phyloP scores from a whole-genome alignment of 1,140 invertebrate genomes.

The Babylonia areolata region DNA sequence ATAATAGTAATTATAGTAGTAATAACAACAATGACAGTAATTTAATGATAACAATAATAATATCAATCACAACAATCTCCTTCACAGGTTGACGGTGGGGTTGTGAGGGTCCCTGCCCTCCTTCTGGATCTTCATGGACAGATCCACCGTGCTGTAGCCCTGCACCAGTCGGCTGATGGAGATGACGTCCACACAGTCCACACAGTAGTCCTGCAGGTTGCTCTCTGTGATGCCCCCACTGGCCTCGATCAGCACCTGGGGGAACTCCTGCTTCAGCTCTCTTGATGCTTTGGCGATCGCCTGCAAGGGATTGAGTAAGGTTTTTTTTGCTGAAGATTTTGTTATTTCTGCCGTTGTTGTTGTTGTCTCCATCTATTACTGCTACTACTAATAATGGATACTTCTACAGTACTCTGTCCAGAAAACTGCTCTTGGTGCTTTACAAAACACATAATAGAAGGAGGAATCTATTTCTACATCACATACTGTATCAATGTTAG shows the following conservation, averaged over 20 bases:
- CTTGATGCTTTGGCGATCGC: constrained; percentile 63
- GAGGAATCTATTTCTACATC: too few relatives aligned
- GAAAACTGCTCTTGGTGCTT: too few relatives aligned
- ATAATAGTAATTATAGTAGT: too few relatives aligned
- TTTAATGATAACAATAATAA: too few relatives aligned
- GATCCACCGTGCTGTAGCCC: constrained; percentile 76
- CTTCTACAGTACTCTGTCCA: too few relatives aligned
- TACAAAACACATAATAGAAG: too few relatives aligned
- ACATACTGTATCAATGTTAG: too few relatives aligned
- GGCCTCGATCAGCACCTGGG: constrained; percentile 74
- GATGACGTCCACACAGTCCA: constrained; percentile 74
- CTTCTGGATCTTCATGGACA: constrained; percentile 76
- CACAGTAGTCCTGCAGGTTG: constrained; percentile 69
- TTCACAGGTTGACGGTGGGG: constrained; percentile 56
- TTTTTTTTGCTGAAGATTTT: too few relatives aligned
- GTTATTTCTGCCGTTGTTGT: too few relatives aligned
- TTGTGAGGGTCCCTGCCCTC: constrained; percentile 68
- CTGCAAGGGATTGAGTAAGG: constrained; percentile 52
- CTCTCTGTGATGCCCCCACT: constrained; percentile 76
- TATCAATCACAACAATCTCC: background rate
- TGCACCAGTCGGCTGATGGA: constrained; percentile 76
- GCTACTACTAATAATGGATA: too few relatives aligned
- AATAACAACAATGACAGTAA: background rate
- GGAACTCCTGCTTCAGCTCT: constrained; percentile 70
- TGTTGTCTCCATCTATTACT: too few relatives aligned